These are phyloP conservation scores for Rhinella marina DNA, from an alignment of 2,797 vertebrate genomes.

Conservation along the genomic window DNA sequence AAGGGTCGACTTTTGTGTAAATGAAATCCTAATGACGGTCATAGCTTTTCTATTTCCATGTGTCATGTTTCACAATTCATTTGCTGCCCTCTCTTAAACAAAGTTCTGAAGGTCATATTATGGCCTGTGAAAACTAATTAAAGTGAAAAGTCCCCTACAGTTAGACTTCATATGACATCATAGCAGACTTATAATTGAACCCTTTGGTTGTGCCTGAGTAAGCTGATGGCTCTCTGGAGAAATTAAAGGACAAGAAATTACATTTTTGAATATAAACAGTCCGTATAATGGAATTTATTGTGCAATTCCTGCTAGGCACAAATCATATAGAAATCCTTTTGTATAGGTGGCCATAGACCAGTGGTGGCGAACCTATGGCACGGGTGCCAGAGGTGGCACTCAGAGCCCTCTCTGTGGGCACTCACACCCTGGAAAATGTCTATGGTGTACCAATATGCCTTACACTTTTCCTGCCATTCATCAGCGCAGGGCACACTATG, in stretches of 20 bases:
- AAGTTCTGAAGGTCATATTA: constrained; percentile 22
- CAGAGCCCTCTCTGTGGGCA: too few relatives aligned
- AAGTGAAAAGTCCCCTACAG: constrained; percentile 29
- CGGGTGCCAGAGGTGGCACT: too few relatives aligned
- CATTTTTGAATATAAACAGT: not conserved
- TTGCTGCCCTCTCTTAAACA: constrained; percentile 40
- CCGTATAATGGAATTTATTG: not conserved
- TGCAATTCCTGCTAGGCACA: not conserved
- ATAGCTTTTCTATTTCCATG: constrained; percentile 23
- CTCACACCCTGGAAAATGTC: too few relatives aligned
- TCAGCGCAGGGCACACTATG: too few relatives aligned
- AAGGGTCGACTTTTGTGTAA: constrained; percentile 19
- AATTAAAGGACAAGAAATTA: not conserved
- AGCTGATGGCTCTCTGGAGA: not conserved
- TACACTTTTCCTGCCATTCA: too few relatives aligned
- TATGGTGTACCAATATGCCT: too few relatives aligned
- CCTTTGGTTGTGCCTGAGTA: not conserved
- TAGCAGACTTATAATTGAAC: constrained; percentile 10
- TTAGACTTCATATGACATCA: constrained; percentile 26
- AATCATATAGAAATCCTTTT: too few relatives aligned
- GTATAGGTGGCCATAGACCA: too few relatives aligned
- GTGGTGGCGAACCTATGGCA: too few relatives aligned
- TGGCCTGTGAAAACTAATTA: constrained; percentile 49
- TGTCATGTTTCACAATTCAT: constrained; percentile 35
- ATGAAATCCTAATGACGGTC: constrained; percentile 38